Evolutionary conservation across 2,888 invertebrate genomes (phyloP), one percentile per base, ranked within the genome.

Genomic region (Netelia melanura): DNA sequence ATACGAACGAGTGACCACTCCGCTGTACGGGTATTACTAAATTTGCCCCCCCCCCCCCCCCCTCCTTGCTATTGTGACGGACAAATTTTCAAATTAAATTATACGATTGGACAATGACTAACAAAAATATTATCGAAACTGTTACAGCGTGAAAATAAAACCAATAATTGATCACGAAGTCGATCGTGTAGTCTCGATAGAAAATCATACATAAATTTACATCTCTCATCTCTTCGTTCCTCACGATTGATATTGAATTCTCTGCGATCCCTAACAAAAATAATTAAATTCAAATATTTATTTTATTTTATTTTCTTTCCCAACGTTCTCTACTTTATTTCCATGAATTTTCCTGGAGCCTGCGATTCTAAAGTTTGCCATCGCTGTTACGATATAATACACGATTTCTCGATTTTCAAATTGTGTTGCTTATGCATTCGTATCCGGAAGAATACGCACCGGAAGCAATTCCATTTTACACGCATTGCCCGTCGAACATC

Each of bases 381-480:
- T 1, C 14, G 14, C 48, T 48, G 14, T 48, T 10, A 48, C 14
- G 48, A 48, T 3, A 48, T 10, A 48, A 14, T 9, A 11, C 30
- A n/a, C 11, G 17, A 52, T 61, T 30, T 14, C 30, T n/a, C 17
- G 23, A 3, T 58, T 74, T 52, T 48, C n/a, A 52, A 62, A 62
- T 38, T 30, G n/a, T 30, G 38, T 38, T 43, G 44, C n/a, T 52
- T 21, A 10, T 5, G 62, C 62, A 54, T 58, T 68, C 17, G 25
- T 52, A 25, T 9, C 52, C 38, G 48, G 10, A 70, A 14, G 14
- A 70, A 70, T 62, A 44, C 56, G 48, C 79, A 10, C 74, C 72
- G 52, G 83, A 79, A 79, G 78, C 79, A 52, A 83, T 83, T 83
- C 48, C 21, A 70, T 75, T 68, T 43, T 79, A 68, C 43, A 23